These are phyloP conservation scores for Rhopalosiphum padi DNA, from an alignment of 1,140 invertebrate genomes.

Conservation along the genomic window DNA sequence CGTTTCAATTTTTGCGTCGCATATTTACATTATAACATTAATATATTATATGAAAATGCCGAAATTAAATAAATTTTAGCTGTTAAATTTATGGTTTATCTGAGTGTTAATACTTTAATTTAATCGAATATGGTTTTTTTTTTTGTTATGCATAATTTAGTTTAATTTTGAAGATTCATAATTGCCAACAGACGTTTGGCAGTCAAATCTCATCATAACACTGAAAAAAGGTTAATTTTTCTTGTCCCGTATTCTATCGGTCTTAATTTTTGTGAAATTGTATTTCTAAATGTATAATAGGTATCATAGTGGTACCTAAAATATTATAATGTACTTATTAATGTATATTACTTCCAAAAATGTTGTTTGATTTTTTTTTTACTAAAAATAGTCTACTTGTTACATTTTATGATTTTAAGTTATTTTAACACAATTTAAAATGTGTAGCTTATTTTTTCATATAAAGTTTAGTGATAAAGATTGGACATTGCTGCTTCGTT, in stretches of 20 bases:
- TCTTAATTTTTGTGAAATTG: too few species aligned
- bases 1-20: not conserved
- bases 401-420: not conserved
- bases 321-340: too few species aligned
- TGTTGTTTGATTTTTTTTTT: too few species aligned
- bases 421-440: not conserved
- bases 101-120: not conserved
- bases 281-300: too few species aligned
- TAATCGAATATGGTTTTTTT: not conserved
- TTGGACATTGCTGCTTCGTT: not conserved
- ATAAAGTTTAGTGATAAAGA: not conserved
- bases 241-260: not conserved
- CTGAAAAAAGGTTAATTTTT: not conserved
- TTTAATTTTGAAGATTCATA: not conserved
- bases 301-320: too few species aligned
- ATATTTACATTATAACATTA: not conserved
- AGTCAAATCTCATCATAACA: too few species aligned
- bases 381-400: too few species aligned
- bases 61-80: not conserved
- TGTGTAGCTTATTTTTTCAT: not conserved
- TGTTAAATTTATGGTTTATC: not conserved
- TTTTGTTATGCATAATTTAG: not conserved
- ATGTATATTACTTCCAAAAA: too few species aligned
- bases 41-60: not conserved
- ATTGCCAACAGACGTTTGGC: not conserved